Conservation (phyloP, 2,888 invertebrate genomes). For the Celastrina argiolus region DNA sequence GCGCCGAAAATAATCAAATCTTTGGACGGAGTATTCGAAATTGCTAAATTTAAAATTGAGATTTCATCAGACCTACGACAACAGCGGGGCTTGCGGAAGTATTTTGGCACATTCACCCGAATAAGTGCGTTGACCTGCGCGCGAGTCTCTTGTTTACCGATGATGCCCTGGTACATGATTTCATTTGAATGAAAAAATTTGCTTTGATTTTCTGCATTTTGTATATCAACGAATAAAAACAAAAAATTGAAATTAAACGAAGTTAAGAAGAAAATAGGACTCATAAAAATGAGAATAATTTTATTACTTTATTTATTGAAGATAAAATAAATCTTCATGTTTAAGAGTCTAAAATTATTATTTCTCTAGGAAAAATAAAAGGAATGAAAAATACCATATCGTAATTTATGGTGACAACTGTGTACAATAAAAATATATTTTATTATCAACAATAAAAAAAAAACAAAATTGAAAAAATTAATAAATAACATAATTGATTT, state of each 20-base stretch:
- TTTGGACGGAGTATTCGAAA: not conserved
- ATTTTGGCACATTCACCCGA: slow-evolving; percentile 33
- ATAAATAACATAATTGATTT: not conserved
- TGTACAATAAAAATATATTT: too few species aligned
- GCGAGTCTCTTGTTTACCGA: not conserved
- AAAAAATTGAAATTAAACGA: too few species aligned
- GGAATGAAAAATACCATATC: too few species aligned
- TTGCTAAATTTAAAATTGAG: not conserved
- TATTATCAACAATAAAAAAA: not conserved
- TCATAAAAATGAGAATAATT: too few species aligned
- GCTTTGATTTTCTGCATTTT: not conserved
- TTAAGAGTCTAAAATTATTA: too few species aligned
- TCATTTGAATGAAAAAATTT: not conserved
- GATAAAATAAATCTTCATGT: too few species aligned
- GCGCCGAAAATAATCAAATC: too few species aligned
- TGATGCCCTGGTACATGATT: slow-evolving; percentile 8
- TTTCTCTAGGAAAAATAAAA: too few species aligned
- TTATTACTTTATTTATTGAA: too few species aligned
- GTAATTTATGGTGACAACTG: not conserved
- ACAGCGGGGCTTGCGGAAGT: slow-evolving; percentile 29
- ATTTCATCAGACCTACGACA: slow-evolving; percentile 37
- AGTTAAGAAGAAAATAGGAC: too few species aligned
- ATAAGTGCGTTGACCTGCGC: slow-evolving; percentile 27
- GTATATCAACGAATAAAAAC: too few species aligned
- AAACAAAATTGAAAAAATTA: not conserved